These are phyloP conservation scores for Porphyrio hochstetteri DNA, from an alignment of 2,113 vertebrate genomes.

Conservation along the genomic window DNA sequence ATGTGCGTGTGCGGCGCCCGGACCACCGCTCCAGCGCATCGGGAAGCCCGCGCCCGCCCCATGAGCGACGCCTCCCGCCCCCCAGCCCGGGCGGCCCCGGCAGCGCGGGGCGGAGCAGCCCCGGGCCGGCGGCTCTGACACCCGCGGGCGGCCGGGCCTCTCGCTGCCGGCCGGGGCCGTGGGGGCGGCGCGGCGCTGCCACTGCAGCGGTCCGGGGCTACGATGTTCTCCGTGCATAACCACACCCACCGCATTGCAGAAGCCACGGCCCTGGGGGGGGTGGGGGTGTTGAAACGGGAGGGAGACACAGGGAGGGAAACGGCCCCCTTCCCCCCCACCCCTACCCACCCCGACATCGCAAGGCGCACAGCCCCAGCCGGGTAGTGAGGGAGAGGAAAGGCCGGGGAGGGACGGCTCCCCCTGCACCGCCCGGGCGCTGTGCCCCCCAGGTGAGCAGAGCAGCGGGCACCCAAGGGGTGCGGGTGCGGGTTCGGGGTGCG, in stretches of 20 bases:
- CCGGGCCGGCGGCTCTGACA: neutral
- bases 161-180: neutral
- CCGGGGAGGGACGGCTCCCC: neutral
- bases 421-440: neutral
- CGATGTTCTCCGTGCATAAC: slow-evolving; percentile 59
- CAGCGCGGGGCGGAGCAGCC: neutral
- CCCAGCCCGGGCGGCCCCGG: neutral
- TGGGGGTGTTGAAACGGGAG: too few relatives aligned
- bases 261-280: slow-evolving; percentile 46
- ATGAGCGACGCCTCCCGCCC: neutral
- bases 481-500: neutral
- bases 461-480: neutral
- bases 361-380: neutral
- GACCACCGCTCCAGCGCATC: neutral
- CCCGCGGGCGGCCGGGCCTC: neutral
- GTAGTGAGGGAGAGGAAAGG: too few relatives aligned
- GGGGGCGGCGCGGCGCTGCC: neutral
- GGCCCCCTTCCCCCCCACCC: neutral
- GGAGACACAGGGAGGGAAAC: neutral
- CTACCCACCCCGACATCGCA: neutral
- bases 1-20: neutral
- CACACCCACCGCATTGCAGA: slow-evolving; percentile 87
- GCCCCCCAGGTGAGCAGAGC: slow-evolving; percentile 33
- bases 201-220: slow-evolving; percentile 70
- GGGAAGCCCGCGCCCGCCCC: neutral